A percentile compares a stretch with the other conserved stretches of the same genome.
phyloP scores from a whole-genome alignment of 30 jellyfish, hydroid and myxozoan species.

The Turritopsis rubra region DNA sequence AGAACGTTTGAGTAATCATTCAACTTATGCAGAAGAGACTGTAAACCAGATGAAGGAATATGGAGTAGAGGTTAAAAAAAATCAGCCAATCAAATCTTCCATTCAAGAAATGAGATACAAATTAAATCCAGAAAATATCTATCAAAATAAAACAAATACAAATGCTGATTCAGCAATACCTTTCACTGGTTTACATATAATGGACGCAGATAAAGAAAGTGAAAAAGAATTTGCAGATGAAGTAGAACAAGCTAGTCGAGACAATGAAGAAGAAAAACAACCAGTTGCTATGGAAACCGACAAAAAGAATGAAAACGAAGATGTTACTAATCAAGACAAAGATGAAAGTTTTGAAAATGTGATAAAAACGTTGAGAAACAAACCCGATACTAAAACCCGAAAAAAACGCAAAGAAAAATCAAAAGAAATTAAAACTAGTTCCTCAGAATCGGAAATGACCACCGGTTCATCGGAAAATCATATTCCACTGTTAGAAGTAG shows the following conservation, averaged over 20 bases:
- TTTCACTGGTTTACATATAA: constrained; percentile 27
- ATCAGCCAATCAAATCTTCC: neutral
- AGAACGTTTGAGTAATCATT: neutral
- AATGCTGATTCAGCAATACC: constrained; percentile 11
- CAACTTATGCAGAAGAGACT: neutral
- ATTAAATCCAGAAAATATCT: neutral
- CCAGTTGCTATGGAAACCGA: neutral
- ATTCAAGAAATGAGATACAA: neutral
- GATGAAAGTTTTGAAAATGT: neutral
- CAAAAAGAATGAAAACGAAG: neutral
- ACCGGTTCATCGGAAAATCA: neutral
- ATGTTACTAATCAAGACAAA: neutral
- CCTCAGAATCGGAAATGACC: neutral
- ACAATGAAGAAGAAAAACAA: neutral
- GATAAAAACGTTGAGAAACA: neutral
- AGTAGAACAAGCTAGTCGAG: constrained; percentile 22
- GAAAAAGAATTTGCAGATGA: constrained; percentile 20
- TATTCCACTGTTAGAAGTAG: neutral
- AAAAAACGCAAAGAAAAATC: neutral
- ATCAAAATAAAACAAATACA: neutral
- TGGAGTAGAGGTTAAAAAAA: neutral
- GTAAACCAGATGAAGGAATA: neutral
- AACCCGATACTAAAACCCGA: neutral
- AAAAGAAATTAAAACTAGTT: neutral
- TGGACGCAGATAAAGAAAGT: constrained; percentile 14